These are phyloP conservation scores for Monochamus saltuarius DNA, from an alignment of 1,140 invertebrate genomes.

Conservation along the genomic window DNA sequence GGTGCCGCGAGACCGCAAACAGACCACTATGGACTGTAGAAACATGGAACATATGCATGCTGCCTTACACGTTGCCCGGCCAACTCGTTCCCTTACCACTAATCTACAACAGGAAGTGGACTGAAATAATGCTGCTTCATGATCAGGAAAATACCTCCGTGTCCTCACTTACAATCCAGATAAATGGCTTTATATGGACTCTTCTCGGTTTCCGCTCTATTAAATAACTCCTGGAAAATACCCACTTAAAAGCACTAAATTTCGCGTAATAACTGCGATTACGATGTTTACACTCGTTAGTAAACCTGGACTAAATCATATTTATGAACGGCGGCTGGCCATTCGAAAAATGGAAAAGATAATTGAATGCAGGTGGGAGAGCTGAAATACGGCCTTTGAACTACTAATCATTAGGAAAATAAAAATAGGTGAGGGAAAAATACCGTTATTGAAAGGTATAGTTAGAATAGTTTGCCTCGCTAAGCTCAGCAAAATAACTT, in stretches of 20 bases:
- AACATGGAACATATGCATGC: constrained; percentile 26
- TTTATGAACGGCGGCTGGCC: too few relatives aligned
- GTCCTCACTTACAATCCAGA: constrained; percentile 17
- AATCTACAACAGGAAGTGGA: constrained; percentile 27
- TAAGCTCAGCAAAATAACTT: too few relatives aligned
- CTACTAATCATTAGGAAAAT: too few relatives aligned
- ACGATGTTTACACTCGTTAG: too few relatives aligned
- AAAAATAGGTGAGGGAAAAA: too few relatives aligned
- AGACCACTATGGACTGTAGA: constrained; percentile 12
- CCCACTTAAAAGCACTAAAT: constrained; percentile 6
- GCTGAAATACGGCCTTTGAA: too few relatives aligned
- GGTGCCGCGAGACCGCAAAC: constrained; percentile 14
- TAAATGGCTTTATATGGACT: constrained; percentile 17
- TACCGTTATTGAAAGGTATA: too few relatives aligned
- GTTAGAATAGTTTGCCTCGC: too few relatives aligned
- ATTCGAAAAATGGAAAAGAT: too few relatives aligned
- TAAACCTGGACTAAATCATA: too few relatives aligned
- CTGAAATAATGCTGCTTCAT: constrained; percentile 24
- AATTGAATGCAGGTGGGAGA: too few relatives aligned
- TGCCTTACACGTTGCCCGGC: constrained; percentile 16
- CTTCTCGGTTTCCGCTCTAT: constrained; percentile 10
- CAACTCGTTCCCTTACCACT: constrained; percentile 16
- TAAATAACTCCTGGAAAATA: constrained; percentile 15
- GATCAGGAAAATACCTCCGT: constrained; percentile 12
- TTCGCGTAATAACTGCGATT: constrained; percentile 7